Evolutionary conservation across 2,797 vertebrate species (phyloP), one percentile per base, ranked within the genome.

Genomic region (Chiroxiphia lanceolata): DNA sequence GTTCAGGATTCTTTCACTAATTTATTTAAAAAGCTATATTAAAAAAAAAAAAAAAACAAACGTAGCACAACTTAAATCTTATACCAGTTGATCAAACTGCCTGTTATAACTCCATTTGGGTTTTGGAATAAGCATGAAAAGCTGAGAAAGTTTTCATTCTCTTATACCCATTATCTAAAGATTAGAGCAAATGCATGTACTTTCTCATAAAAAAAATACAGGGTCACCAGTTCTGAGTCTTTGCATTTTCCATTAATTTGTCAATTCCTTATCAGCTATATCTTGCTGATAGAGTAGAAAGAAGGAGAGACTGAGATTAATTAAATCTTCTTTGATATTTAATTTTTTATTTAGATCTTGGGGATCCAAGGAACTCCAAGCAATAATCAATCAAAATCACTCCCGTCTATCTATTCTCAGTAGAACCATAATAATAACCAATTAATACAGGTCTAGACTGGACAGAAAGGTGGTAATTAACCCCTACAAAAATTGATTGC

Each of bases 241-340:
- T 53, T 50, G 16, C 29, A 64, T 76, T 79, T 87, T 44, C 34
- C 8, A 38, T 76, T 36, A 71, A 85, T 61, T 75, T 85, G 33
- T 74, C 74, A 20, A 54, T 84, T 83, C 77, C 83, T 81, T 83
- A 71, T 81, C 3, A 0, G 29, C 23, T 68, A 44, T 77, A 2
- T 50, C 87, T 97, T 78, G 51, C 51, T 76, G 48, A 53, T 45
- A 56, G 69, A 78, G 36, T 69, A 3, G 57, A 88, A 84, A 51
- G 80, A 93, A 89, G 48, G 34, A 91, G 40, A 86, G 42, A 56
- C 33, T 90, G 59, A 91, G 51, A 93, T 82, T 89, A 85, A 93
- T 90, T 89, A 87, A 40, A 79, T 87, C 44, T 86, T 92, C 63
- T 83, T 80, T 83, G 61, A 57, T 80, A 81, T 45, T 91, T 83